Percentiles rank a stretch among this genome's conserved stretches.
These are phyloP conservation scores for Drosophila aff. DNA, from an alignment of 1,140 invertebrate species.

Conservation along the genomic window DNA sequence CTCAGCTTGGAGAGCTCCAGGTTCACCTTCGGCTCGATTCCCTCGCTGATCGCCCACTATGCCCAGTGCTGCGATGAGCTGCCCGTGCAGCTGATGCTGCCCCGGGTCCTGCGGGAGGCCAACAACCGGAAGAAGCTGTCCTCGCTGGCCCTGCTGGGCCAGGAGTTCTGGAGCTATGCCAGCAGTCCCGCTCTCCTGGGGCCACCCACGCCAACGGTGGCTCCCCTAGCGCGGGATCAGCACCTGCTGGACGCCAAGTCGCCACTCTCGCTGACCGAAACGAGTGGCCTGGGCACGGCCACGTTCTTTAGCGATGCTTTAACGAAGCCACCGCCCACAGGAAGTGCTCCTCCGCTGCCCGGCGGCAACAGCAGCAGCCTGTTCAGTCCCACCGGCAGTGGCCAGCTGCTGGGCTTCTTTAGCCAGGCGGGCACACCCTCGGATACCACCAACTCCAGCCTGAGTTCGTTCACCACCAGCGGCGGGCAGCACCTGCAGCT, in stretches of 20 bases:
- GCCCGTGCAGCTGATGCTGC: slow-evolving; percentile 94
- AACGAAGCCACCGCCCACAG: slow-evolving; percentile 39
- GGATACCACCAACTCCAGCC: slow-evolving; percentile 88
- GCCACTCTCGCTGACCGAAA: slow-evolving; percentile 81
- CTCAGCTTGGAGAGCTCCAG: slow-evolving; percentile 96
- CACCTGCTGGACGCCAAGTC: slow-evolving; percentile 78
- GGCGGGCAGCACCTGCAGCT: slow-evolving; percentile 84
- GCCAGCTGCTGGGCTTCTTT: slow-evolving; percentile 65
- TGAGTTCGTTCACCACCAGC: slow-evolving; percentile 88
- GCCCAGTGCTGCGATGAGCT: slow-evolving; percentile 97
- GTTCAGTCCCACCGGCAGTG: slow-evolving; percentile 79
- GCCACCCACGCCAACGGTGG: slow-evolving; percentile 71
- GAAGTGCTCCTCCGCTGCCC: slow-evolving; percentile 15
- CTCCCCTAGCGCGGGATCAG: slow-evolving; percentile 15
- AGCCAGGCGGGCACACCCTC: slow-evolving; percentile 87
- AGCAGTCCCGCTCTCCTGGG: slow-evolving; percentile 88
- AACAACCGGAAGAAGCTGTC: slow-evolving; percentile 95
- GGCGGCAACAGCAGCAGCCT: slow-evolving; percentile 4
- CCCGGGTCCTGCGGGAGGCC: slow-evolving; percentile 92
- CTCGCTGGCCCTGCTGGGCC: slow-evolving; percentile 95
- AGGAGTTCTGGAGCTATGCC: slow-evolving; percentile 97
- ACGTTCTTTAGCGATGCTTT: slow-evolving; percentile 74
- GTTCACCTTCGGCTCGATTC: slow-evolving; percentile 96
- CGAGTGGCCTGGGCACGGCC: slow-evolving; percentile 80
- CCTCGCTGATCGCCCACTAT: slow-evolving; percentile 96